Conservation (phyloP, 53 echinoderm and acorn worm species). For the Holothuria scabra region DNA sequence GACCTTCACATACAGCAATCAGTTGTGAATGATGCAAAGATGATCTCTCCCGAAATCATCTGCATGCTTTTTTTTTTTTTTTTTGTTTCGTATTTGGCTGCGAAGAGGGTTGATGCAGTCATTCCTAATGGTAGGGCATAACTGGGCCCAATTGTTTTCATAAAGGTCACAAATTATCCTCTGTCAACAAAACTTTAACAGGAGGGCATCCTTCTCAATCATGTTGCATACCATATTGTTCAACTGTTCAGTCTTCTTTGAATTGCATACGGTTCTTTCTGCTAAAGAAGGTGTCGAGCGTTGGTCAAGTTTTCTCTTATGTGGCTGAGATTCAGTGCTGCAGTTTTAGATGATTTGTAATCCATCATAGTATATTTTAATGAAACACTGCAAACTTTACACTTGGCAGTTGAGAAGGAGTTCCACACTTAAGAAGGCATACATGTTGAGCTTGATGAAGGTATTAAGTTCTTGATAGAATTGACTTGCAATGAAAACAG, state of each 20-base stretch:
- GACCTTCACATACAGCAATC: conserved; percentile 66
- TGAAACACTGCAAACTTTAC: conserved; percentile 28
- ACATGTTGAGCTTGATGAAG: conserved; percentile 8
- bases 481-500: conserved; percentile 8
- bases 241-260: conserved; percentile 29
- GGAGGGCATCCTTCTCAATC: conserved; percentile 52
- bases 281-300: neutral
- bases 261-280: conserved; percentile 31
- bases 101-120: conserved; percentile 2
- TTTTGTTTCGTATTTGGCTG: conserved; percentile 9
- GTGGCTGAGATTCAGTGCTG: neutral
- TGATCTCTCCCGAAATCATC: neutral
- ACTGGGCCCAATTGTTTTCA: conserved; percentile 32
- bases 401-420: conserved; percentile 25
- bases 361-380: conserved; percentile 8
- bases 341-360: conserved; percentile 27
- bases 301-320: neutral
- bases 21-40: conserved; percentile 40
- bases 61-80: neutral
- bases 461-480: neutral
- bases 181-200: conserved; percentile 50
- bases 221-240: conserved; percentile 48
- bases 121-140: conserved; percentile 30
- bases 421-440: neutral
- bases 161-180: conserved; percentile 23